A percentile compares a stretch with the other conserved stretches of the same genome.
Evolutionary conservation across 2,888 invertebrate species (phyloP).

Genomic region (Frankliniella intonsa): DNA sequence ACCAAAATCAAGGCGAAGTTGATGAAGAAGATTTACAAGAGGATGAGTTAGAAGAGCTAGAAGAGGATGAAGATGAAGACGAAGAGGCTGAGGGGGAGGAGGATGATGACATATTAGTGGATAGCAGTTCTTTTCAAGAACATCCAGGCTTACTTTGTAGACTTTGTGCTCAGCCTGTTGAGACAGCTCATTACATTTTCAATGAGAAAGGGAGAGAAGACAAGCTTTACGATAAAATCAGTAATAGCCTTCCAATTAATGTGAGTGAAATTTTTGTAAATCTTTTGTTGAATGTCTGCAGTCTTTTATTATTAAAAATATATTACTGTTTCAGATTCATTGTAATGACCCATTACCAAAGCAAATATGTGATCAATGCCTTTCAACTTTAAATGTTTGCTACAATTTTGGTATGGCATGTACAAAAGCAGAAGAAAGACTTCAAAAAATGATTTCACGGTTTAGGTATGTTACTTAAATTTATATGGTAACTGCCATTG

Average conservation of each 20-base stretch:
- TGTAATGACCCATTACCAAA: not conserved
- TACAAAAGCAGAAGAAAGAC: not conserved
- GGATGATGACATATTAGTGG: not conserved
- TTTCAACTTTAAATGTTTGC: not conserved
- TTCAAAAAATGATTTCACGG: not conserved
- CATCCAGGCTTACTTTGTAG: not conserved
- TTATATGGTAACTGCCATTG: not conserved
- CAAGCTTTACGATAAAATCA: not conserved
- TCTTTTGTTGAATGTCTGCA: not conserved
- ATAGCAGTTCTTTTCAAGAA: not conserved
- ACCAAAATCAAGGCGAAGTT: conserved; percentile 1
- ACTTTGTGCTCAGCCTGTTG: not conserved
- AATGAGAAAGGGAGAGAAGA: not conserved
- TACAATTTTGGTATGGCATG: not conserved
- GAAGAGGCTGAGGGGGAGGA: not conserved
- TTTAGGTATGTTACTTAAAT: not conserved
- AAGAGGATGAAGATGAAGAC: not conserved
- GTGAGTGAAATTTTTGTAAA: not conserved
- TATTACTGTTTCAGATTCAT: not conserved
- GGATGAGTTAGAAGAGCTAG: not conserved
- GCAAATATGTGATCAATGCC: not conserved
- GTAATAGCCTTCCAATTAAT: not conserved
- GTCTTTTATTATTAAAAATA: not conserved
- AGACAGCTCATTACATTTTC: conserved; percentile 6
- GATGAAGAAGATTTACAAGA: conserved; percentile 9